Base-by-base conservation (phyloP, 1,140 invertebrate species). In the Steinernema khuongi region DNA sequence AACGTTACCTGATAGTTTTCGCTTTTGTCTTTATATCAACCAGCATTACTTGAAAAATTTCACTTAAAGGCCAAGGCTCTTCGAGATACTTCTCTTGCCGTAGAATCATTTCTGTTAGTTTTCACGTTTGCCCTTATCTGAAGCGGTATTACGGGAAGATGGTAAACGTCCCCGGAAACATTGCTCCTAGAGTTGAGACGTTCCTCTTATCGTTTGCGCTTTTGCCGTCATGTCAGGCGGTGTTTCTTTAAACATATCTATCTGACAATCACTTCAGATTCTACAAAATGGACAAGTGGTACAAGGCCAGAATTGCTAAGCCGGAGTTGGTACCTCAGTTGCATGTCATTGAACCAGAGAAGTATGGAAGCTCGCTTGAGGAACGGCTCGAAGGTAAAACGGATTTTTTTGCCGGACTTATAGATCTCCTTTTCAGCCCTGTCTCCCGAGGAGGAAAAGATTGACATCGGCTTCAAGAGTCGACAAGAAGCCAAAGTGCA, bases 281-380 rank as follows among this genome's bases (percentile, higher is more conserved):
- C 43, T 84, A 84, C 36, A 82, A 85, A 68, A 41, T 74, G 14
- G 83, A 84, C 67, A 71, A 70, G 19, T 84, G 83, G 83, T 84
- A 84, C 74, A 84, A 84, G 72, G 83, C 83, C 22, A 79, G 83
- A 18, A 84, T 84, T 73, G 76, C 80, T 28, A 83, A 78, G 67
- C 83, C 83, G 1, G 84, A 84, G 72, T 69, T 74, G 26, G 30
- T 81, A 14, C 83, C 83, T 22, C 41, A 84, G n/a, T 71, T 85
- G 68, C 79, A 85, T 44, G 74, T 85, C 19, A 81, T 84, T 33
- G 83, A 84, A 67, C 84, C 84, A 11, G 73, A 84, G 1, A 36
- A 79, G 18, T 77, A 78, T 33, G 67, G 28, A 7, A 26, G 70
- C 22, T 76, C 76, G 7, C 60, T 80, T 4, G 60, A 41, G 0